Percentiles rank a stretch among this genome's conserved stretches.
phyloP scores from a whole-genome alignment of 2,888 invertebrate species.

The Orthosia incerta region DNA sequence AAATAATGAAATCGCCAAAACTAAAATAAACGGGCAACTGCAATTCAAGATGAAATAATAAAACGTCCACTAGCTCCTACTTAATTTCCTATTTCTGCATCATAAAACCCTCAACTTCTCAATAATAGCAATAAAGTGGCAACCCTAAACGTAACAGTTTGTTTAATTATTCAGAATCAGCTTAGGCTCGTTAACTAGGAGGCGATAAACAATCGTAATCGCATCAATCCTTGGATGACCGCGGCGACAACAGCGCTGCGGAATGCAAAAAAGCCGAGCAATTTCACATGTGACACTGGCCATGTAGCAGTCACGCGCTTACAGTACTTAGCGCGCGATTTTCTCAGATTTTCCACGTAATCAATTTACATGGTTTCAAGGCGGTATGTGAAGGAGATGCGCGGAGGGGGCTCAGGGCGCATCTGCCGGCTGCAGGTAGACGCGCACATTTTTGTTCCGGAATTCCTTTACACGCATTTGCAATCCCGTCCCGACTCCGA shows the following conservation, averaged over 20 bases:
- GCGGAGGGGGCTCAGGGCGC: conserved; percentile 68
- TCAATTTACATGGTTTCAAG: conserved; percentile 85
- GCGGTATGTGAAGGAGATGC: conserved; percentile 74
- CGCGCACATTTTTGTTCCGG: conserved; percentile 87
- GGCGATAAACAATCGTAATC: conserved; percentile 80
- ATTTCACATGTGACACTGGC: conserved; percentile 77
- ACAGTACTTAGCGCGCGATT: conserved; percentile 82
- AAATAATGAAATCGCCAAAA: neutral
- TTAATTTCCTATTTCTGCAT: conserved; percentile 3
- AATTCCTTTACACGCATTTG: conserved; percentile 89
- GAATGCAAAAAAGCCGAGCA: conserved; percentile 83
- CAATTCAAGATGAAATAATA: conserved; percentile 2
- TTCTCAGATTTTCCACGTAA: conserved; percentile 89
- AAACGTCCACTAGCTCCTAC: conserved; percentile 14
- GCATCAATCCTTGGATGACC: conserved; percentile 76
- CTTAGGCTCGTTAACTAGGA: conserved; percentile 70
- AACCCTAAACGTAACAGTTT: conserved; percentile 62
- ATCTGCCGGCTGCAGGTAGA: conserved; percentile 85
- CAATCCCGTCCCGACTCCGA: conserved; percentile 82
- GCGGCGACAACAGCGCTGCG: conserved; percentile 72
- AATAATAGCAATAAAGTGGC: conserved; percentile 35
- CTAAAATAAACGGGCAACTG: conserved; percentile 3
- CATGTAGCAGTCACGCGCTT: conserved; percentile 76
- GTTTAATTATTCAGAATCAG: conserved; percentile 67
- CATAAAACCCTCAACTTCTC: conserved; percentile 17